Base-by-base conservation (phyloP, 1,140 invertebrate genomes). In the Triops cancriformis region DNA sequence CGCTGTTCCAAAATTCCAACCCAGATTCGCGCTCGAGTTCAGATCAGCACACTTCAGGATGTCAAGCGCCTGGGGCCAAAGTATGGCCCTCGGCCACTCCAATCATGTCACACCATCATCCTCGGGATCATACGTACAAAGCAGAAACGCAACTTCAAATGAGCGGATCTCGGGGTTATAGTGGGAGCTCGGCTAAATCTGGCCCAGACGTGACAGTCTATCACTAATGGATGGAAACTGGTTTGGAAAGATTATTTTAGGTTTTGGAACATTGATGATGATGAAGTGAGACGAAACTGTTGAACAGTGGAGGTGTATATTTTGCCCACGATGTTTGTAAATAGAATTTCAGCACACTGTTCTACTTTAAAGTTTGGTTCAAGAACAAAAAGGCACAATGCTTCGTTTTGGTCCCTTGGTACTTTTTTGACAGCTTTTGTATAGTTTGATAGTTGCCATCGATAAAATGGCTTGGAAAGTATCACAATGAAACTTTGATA, bases 171-270 rank as follows among this genome's bases (percentile, higher is more conserved):
- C 28, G 77, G 73, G 64, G 75, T 41, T 73, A 73, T 31, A 78
- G 77, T 78, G 89, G 90, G 74, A 90, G 92, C 79, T 92, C 91
- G 14, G 92, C 91, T 11, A 93, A 94, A 82, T 94, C 93, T 73
- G 93, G 93, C 1, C 93, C 93, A 26, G 93, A 95, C 83, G 93
- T 94, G 76, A 93, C 94, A 81, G 91, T 92, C 81, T 92, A 91
- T 23, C 91, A 92, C 89, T 93, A 90, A 92, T 89, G 31, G 31
- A 87, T 82, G 83, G 85, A 64, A 64, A 6, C 23, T 18, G 18
- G 6, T 18, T 64, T n/a, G 51, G 23, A n/a, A 45, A 14, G 51
- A 14, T n/a, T 64, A 6, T n/a, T 5, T 9, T 64, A 18, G 14
- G 6, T 64, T 18, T 23, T 3, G 51, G 23, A 23, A n/a, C 14